Conservation (phyloP, 2,888 invertebrate species). For the Pterobdella sp. region DNA sequence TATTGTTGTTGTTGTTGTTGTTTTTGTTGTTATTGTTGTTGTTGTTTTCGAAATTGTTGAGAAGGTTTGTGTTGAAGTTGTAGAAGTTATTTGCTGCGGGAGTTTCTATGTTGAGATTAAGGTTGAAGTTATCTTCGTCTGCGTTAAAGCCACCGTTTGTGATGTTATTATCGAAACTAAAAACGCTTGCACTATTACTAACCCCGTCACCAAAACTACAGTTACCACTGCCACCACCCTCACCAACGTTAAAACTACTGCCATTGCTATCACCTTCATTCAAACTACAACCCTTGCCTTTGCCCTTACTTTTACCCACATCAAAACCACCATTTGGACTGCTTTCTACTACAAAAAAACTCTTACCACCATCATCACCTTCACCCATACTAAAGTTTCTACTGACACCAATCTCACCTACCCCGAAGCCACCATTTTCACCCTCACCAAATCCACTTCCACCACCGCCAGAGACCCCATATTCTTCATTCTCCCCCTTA, state of each 20-base stretch:
- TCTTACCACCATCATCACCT: not conserved
- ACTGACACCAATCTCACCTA: not conserved
- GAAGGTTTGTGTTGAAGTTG: too few species aligned
- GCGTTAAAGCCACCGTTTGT: not conserved
- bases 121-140: not conserved
- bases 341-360: not conserved
- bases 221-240: not conserved
- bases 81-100: too few species aligned
- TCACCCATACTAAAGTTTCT: not conserved
- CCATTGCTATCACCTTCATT: not conserved
- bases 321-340: not conserved
- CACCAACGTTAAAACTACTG: not conserved
- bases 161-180: not conserved
- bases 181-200: not conserved
- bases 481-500: conserved; percentile 75
- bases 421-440: not conserved
- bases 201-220: not conserved
- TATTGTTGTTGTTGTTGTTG: too few species aligned
- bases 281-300: not conserved
- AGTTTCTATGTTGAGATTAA: too few species aligned
- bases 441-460: not conserved
- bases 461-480: not conserved
- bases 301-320: not conserved
- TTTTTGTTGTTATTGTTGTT: too few species aligned
- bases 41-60: too few species aligned